Evolutionary conservation across 1,140 invertebrate genomes (phyloP).

Genomic region (Dryas iulia): DNA sequence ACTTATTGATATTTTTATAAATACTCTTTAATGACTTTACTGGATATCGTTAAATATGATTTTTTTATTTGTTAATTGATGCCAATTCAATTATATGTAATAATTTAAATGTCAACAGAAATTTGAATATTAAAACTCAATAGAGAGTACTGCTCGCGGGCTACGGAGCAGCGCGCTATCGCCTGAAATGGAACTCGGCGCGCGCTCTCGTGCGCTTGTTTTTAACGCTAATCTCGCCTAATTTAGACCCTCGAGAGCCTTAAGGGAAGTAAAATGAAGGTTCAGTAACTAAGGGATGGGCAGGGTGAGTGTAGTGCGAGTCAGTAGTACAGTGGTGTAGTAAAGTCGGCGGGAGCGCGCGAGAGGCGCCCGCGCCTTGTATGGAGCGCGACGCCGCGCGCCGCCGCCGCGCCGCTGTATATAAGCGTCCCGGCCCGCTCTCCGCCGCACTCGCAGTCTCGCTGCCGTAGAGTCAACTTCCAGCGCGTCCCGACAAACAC

Average conservation of each 20-base stretch:
- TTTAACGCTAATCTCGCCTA: not conserved
- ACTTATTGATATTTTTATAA: too few relatives aligned
- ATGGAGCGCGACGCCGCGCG: conserved; percentile 57
- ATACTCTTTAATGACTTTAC: too few relatives aligned
- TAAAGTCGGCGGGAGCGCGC: conserved; percentile 39
- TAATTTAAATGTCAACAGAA: too few relatives aligned
- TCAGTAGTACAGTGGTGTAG: conserved; percentile 10
- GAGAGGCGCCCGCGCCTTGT: conserved; percentile 66
- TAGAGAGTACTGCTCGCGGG: not conserved
- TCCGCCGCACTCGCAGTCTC: conserved; percentile 78
- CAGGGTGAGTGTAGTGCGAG: not conserved
- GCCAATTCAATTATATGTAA: too few relatives aligned
- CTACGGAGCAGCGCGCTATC: conserved; percentile 39
- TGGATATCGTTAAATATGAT: too few relatives aligned
- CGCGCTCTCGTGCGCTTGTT: conserved; percentile 24
- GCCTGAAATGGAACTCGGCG: conserved; percentile 50
- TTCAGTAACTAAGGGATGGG: not conserved
- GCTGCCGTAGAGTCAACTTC: conserved; percentile 80
- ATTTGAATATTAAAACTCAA: not conserved
- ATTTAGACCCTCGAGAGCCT: not conserved
- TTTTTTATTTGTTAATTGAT: too few relatives aligned
- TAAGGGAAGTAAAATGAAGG: not conserved
- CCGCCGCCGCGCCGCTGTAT: conserved; percentile 47
- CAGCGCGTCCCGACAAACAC: conserved; percentile 69
- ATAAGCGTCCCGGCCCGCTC: conserved; percentile 55